Percentiles rank a stretch among this genome's conserved stretches.
Evolutionary conservation across 2,888 invertebrate species (phyloP).

Genomic region (Zonitis immaculata): DNA sequence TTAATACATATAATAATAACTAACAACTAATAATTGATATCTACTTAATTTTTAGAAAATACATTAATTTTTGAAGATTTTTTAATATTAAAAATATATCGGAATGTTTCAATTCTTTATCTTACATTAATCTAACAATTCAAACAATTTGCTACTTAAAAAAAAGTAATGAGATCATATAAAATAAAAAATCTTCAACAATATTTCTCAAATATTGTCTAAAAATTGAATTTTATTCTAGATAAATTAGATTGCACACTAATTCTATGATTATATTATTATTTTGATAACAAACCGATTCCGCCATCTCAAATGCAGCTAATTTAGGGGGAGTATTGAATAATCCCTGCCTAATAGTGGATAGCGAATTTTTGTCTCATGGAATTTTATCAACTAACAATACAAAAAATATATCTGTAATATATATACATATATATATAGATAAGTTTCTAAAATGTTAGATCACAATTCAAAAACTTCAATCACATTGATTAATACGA

Average conservation of each 20-base stretch:
- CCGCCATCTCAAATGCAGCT: too few species aligned
- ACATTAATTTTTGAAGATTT: neutral
- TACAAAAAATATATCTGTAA: neutral
- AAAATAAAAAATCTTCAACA: neutral
- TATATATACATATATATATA: neutral
- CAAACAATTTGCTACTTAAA: neutral
- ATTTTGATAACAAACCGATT: too few species aligned
- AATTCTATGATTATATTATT: too few species aligned
- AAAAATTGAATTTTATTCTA: neutral
- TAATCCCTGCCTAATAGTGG: too few species aligned
- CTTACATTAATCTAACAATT: neutral
- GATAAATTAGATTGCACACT: neutral
- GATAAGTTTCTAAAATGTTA: constrained; percentile 2
- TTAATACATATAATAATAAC: too few species aligned
- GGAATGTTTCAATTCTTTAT: neutral
- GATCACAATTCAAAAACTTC: constrained; percentile 13
- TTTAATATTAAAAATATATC: constrained; percentile 1
- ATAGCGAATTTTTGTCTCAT: too few species aligned
- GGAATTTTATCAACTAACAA: neutral
- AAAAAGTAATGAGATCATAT: neutral
- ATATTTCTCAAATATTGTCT: neutral
- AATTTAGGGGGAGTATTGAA: too few species aligned
- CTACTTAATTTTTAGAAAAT: neutral
- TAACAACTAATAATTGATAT: too few species aligned
- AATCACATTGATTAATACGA: constrained; percentile 12